phyloP scores from a whole-genome alignment of 2,797 vertebrate species.

The Thripadectes ignobilis region DNA sequence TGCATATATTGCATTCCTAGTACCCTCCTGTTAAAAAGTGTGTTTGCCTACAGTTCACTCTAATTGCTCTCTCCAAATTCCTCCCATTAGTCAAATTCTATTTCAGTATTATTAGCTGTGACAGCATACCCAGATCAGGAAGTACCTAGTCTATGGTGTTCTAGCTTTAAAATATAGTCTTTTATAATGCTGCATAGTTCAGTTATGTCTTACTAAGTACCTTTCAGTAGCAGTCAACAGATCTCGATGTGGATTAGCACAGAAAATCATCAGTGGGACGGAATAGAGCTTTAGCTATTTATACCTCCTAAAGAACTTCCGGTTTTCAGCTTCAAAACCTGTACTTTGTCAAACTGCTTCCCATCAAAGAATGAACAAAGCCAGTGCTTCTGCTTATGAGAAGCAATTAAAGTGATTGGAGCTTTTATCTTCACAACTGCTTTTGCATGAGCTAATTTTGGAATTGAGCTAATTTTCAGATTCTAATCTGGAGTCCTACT shows the following conservation, averaged over 20 bases:
- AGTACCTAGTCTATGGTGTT: not conserved
- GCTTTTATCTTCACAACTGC: not conserved
- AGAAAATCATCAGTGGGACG: not conserved
- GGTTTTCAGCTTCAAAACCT: not conserved
- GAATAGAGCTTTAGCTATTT: not conserved
- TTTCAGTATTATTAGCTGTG: not conserved
- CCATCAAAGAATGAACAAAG: not conserved
- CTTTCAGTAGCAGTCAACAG: not conserved
- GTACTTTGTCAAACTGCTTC: not conserved
- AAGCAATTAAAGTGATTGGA: not conserved
- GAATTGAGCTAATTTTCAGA: not conserved
- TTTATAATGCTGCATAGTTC: not conserved
- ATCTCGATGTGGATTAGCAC: not conserved
- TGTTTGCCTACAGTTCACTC: not conserved
- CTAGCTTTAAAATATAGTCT: not conserved
- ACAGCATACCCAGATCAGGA: not conserved
- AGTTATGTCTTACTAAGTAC: fast-evolving
- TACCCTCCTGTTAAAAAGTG: not conserved
- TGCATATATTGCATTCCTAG: not conserved
- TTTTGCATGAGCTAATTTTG: not conserved
- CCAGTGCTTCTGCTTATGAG: not conserved
- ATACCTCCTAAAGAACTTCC: not conserved
- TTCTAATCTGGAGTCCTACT: not conserved
- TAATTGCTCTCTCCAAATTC: not conserved
- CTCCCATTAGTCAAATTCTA: not conserved